These are phyloP conservation scores for Thunnus albacares DNA, from an alignment of 2,797 vertebrate genomes.

Conservation along the genomic window DNA sequence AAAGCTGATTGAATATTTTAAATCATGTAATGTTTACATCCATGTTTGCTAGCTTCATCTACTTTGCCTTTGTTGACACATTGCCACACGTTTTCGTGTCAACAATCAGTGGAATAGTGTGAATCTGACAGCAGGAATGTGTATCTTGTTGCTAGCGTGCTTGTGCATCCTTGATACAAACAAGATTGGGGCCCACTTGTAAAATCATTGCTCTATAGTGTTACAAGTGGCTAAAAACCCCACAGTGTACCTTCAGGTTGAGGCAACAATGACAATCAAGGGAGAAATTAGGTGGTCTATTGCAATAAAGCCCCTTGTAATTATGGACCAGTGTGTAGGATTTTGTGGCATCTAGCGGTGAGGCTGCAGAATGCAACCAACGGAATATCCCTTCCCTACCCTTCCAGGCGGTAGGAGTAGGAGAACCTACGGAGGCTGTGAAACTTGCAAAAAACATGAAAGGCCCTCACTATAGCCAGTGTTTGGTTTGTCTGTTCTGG, in stretches of 20 bases:
- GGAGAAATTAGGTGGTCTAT: background rate
- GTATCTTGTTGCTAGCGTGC: background rate
- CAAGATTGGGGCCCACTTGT: background rate
- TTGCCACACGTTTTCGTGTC: background rate
- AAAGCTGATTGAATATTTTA: background rate
- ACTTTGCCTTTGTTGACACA: background rate
- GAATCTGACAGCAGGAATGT: background rate
- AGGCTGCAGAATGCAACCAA: no score
- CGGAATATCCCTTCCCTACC: no score
- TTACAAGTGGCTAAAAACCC: background rate
- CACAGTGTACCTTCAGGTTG: background rate
- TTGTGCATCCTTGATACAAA: background rate
- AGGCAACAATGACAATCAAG: background rate
- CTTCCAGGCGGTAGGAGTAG: no score
- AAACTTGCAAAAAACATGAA: no score
- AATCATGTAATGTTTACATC: background rate
- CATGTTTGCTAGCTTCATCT: background rate
- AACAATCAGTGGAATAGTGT: background rate
- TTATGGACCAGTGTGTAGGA: no score
- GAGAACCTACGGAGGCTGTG: no score
- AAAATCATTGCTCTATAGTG: background rate
- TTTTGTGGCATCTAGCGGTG: no score
- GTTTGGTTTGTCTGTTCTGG: no score
- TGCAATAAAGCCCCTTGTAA: background rate
- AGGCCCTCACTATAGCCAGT: no score